Conservation (phyloP, 2,113 vertebrate genomes). For the Rhinolophus ferrumequinum region DNA sequence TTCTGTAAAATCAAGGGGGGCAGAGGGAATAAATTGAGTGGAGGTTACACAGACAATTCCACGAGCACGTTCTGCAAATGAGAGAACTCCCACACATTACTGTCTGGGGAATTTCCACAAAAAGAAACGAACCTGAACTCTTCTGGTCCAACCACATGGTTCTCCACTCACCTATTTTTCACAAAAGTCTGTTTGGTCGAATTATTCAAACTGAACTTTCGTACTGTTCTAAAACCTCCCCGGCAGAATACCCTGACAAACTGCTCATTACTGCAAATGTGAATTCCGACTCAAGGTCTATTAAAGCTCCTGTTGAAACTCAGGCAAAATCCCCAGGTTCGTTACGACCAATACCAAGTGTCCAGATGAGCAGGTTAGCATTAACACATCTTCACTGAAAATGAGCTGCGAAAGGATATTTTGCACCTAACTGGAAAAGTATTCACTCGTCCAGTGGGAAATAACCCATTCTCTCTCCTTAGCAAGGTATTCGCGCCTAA, state of each 20-base stretch:
- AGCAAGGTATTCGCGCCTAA: neutral
- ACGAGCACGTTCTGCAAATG: neutral
- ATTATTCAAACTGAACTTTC: neutral
- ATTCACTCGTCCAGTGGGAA: neutral
- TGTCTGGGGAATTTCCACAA: neutral
- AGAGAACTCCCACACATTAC: accelerated
- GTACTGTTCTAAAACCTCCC: neutral
- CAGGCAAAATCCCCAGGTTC: neutral
- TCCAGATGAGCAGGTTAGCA: neutral
- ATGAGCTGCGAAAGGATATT: neutral
- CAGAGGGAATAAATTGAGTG: too few relatives aligned
- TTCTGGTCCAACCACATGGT: neutral
- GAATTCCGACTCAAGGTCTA: neutral
- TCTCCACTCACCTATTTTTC: neutral
- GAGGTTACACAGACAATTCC: too few relatives aligned
- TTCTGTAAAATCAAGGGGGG: neutral
- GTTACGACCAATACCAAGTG: neutral
- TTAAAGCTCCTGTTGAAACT: neutral
- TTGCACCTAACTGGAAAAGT: accelerated
- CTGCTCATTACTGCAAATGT: neutral
- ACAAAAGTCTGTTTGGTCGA: neutral
- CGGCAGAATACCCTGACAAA: neutral
- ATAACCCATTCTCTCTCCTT: neutral
- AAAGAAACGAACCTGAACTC: neutral
- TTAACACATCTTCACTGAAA: neutral